A percentile compares a stretch with the other conserved stretches of the same genome.
phyloP scores from a whole-genome alignment of 2,888 invertebrate species.

The Sphaeridia pumilis region DNA sequence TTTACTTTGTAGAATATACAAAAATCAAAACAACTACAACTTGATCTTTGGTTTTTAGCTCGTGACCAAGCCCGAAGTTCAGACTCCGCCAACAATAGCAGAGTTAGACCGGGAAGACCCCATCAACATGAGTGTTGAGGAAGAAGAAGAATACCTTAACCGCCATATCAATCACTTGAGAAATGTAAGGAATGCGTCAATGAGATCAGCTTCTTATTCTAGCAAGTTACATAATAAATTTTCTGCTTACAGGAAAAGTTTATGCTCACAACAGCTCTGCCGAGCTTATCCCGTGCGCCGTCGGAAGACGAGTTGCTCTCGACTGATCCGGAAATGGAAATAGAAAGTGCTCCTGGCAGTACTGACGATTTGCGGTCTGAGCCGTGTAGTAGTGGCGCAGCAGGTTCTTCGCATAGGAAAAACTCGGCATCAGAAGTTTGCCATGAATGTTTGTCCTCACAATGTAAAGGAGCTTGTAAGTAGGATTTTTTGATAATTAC shows the following conservation, averaged over 20 bases:
- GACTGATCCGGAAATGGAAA: conserved; percentile 50
- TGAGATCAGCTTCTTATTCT: not conserved
- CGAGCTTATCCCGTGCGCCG: conserved; percentile 66
- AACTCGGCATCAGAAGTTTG: not conserved
- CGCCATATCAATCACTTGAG: conserved; percentile 30
- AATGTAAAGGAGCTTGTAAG: conserved; percentile 13
- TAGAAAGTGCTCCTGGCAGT: conserved; percentile 53
- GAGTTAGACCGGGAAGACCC: not conserved
- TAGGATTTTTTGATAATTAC: not conserved
- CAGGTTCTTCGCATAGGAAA: conserved; percentile 9
- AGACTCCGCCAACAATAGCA: no score
- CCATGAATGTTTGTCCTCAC: conserved; percentile 17
- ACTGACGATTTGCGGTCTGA: conserved; percentile 43
- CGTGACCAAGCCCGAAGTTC: no score
- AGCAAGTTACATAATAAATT: not conserved
- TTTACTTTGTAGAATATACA: not conserved
- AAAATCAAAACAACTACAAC: not conserved
- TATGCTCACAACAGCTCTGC: conserved; percentile 63
- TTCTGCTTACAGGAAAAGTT: conserved; percentile 55
- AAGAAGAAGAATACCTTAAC: conserved; percentile 34
- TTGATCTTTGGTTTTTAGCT: not conserved
- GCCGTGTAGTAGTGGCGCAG: conserved; percentile 18
- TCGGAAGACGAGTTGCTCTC: conserved; percentile 76
- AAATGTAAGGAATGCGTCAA: conserved; percentile 20
- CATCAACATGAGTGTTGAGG: conserved; percentile 31